Conservation (phyloP, 2,888 invertebrate genomes). For the Ophion obscuratus region DNA sequence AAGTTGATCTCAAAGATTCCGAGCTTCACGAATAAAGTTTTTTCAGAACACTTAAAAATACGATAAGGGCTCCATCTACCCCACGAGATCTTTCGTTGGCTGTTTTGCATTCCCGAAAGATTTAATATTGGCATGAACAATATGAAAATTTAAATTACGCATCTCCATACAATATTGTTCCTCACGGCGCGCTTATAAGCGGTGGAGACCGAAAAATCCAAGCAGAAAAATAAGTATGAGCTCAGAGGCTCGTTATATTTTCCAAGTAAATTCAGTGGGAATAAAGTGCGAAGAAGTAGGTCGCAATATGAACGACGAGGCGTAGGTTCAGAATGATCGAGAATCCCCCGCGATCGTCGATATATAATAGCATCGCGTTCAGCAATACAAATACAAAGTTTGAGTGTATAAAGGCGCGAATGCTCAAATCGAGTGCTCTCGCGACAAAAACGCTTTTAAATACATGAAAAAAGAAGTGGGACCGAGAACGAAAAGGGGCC, state of each 20-base stretch:
- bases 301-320: constrained; percentile 53
- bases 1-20: too few species aligned
- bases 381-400: constrained; percentile 23
- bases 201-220: too few species aligned
- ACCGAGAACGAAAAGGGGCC: background rate
- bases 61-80: too few species aligned
- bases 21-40: background rate
- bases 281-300: constrained; percentile 56
- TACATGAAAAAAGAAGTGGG: background rate
- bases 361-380: constrained; percentile 35
- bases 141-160: too few species aligned
- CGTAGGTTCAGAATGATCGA: constrained; percentile 64
- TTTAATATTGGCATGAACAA: too few species aligned
- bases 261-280: constrained; percentile 44
- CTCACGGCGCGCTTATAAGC: too few species aligned
- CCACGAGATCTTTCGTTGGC: too few species aligned
- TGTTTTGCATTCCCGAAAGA: too few species aligned
- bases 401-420: constrained; percentile 1
- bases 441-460: constrained; percentile 63
- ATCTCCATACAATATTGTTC: too few species aligned
- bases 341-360: constrained; percentile 54
- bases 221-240: constrained; percentile 42
- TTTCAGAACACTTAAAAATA: too few species aligned
- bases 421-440: constrained; percentile 41
- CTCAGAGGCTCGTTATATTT: constrained; percentile 34